Conservation (phyloP, 2,113 vertebrate genomes). For the Psittacus erithacus region DNA sequence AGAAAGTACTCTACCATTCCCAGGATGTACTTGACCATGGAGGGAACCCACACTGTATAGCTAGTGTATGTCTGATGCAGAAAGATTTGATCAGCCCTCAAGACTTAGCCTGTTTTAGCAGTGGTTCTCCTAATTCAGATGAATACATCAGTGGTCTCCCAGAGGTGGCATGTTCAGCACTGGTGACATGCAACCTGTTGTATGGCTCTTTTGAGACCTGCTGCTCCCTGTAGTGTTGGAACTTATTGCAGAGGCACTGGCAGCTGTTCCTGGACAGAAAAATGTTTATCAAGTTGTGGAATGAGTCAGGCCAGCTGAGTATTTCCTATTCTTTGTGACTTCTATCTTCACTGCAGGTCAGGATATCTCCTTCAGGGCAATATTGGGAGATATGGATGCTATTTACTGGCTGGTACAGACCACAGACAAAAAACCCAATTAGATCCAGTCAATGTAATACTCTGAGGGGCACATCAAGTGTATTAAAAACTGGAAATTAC, state of each 20-base stretch:
- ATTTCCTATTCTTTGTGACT: background rate
- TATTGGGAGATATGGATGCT: background rate
- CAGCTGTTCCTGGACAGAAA: background rate
- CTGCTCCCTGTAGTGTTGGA: background rate
- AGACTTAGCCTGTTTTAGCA: background rate
- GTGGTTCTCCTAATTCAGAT: background rate
- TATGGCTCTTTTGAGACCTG: background rate
- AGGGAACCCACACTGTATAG: background rate
- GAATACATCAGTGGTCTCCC: background rate
- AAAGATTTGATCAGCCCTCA: background rate
- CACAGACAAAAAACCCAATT: background rate
- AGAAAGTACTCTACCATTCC: background rate
- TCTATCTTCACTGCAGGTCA: background rate
- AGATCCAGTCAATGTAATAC: accelerated
- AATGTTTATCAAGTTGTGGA: background rate
- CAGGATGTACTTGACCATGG: background rate
- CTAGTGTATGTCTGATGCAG: background rate
- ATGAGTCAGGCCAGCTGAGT: background rate
- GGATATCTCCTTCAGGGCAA: background rate
- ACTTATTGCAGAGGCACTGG: background rate
- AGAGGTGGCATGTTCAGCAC: background rate
- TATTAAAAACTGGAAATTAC: background rate
- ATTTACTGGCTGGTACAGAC: background rate
- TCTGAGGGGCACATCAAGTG: background rate
- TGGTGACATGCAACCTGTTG: background rate